These are phyloP conservation scores for Alsophila aescularia DNA, from an alignment of 2,888 invertebrate species.

Conservation along the genomic window DNA sequence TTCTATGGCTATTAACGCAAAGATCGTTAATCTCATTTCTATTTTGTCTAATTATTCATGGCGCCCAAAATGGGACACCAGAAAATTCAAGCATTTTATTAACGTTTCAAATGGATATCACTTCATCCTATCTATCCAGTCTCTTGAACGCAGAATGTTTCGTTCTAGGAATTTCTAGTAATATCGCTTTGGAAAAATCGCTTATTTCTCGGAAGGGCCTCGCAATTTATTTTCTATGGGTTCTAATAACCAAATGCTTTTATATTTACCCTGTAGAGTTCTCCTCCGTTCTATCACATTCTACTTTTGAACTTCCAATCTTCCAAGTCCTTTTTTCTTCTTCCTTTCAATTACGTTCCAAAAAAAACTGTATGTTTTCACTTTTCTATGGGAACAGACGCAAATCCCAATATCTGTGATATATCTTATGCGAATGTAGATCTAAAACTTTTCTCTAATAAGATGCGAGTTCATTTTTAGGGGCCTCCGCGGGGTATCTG, in stretches of 20 bases:
- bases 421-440: conserved; percentile 6
- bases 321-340: too few species aligned
- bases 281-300: too few species aligned
- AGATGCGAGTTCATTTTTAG: conserved; percentile 29
- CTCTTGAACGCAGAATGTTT: neutral
- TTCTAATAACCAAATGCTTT: too few species aligned
- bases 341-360: neutral
- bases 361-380: neutral
- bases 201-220: neutral
- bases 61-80: neutral
- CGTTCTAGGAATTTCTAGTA: neutral
- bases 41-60: neutral
- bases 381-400: conserved; percentile 3
- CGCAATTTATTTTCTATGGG: neutral
- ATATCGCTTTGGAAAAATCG: neutral
- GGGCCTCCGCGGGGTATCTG: conserved; percentile 35
- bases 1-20: too few species aligned
- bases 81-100: too few species aligned
- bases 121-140: neutral
- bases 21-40: neutral
- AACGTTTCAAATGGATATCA: neutral
- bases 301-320: too few species aligned
- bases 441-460: conserved; percentile 31
- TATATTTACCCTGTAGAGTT: too few species aligned
- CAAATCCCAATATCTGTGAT: too few species aligned